These are phyloP conservation scores for Holacanthus passer DNA, from an alignment of 2,113 vertebrate genomes.

Conservation along the genomic window DNA sequence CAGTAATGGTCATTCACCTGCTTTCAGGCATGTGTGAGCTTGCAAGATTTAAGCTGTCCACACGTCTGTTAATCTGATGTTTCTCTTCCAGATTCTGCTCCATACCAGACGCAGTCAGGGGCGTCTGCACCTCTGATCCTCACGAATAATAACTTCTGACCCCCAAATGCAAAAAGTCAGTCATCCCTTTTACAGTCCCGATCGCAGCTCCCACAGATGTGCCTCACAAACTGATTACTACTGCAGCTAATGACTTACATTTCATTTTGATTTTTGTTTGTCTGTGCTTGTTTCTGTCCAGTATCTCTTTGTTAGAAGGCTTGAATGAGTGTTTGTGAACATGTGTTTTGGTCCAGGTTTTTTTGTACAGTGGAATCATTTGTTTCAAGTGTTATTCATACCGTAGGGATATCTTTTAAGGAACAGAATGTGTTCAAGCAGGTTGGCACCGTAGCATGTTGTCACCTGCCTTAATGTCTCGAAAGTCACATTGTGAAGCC, in stretches of 20 bases:
- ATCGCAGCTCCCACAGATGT: conserved; percentile 15
- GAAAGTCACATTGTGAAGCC: conserved; percentile 27
- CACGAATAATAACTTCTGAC: background rate
- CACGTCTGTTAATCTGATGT: conserved; percentile 12
- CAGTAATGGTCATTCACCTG: too few species aligned
- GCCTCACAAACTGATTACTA: background rate
- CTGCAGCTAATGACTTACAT: conserved; percentile 39
- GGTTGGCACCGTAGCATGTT: conserved; percentile 12
- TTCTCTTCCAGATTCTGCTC: conserved; percentile 70
- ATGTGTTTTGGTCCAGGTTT: background rate
- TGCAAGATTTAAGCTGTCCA: background rate
- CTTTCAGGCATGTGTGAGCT: too few species aligned
- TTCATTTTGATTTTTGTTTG: conserved; percentile 6
- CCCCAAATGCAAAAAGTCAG: conserved; percentile 1
- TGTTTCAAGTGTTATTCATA: conserved; percentile 22
- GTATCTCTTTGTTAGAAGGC: conserved; percentile 6
- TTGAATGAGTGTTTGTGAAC: conserved; percentile 30
- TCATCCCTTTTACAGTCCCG: conserved; percentile 8
- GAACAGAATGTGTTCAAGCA: conserved; percentile 34
- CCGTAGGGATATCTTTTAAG: conserved; percentile 11
- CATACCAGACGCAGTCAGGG: conserved; percentile 72
- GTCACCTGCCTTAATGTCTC: background rate
- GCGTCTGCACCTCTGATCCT: conserved; percentile 66
- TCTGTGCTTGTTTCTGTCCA: conserved; percentile 7
- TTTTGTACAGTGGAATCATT: conserved; percentile 32